phyloP scores from a whole-genome alignment of 2,113 vertebrate genomes.

The Geothlypis trichas region DNA sequence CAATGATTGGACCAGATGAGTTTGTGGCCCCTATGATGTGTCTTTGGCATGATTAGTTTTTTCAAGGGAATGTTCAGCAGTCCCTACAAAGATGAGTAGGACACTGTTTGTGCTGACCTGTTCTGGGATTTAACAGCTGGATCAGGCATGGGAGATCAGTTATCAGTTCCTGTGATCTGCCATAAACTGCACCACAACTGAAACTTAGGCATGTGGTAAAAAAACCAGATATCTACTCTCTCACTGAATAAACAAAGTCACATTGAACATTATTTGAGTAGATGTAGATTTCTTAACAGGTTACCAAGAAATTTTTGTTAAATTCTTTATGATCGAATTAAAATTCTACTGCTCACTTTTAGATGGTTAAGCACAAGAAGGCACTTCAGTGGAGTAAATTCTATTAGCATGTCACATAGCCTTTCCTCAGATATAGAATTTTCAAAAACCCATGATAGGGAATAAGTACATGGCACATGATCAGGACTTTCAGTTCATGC shows the following conservation, averaged over 20 bases:
- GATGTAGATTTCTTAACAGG: neutral
- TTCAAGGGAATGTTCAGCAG: neutral
- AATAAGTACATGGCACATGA: neutral
- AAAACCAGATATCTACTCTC: neutral
- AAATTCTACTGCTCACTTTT: neutral
- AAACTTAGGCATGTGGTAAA: neutral
- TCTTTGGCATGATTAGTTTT: neutral
- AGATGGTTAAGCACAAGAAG: neutral
- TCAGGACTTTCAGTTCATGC: slow-evolving; percentile 22
- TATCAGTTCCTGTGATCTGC: neutral
- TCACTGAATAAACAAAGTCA: neutral
- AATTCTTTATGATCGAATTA: neutral
- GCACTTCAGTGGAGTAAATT: neutral
- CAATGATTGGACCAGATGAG: neutral
- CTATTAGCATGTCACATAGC: neutral
- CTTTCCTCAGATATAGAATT: neutral
- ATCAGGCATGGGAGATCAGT: neutral
- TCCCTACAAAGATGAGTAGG: neutral
- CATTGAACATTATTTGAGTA: neutral
- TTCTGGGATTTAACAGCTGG: neutral
- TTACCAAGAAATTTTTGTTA: neutral
- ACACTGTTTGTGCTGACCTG: neutral
- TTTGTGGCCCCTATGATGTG: neutral
- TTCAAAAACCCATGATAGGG: neutral
- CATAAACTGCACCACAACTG: neutral